Base-by-base conservation (phyloP, 2,888 invertebrate genomes). In the Meganola albula region DNA sequence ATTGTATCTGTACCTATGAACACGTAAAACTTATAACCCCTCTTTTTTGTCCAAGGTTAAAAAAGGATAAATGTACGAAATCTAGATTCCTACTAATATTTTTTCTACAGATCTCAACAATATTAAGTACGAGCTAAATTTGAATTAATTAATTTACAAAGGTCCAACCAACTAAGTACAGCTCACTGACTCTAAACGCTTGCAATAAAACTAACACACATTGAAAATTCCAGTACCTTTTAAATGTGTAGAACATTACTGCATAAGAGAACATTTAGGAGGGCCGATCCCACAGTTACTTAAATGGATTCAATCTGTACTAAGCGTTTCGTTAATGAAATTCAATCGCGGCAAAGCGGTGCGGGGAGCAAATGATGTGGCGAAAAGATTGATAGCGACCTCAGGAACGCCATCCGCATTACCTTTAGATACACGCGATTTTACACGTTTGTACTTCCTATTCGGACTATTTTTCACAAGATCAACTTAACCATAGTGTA, bases 261-360 rank as follows among this genome's bases (percentile, higher is more conserved):
- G 66, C 65, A 65, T 56, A 60, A 58, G 52, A 56, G 52, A 58
- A 60, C 64, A 65, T 65, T 63, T 58, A 58, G 44, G 44, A 59
- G 59, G 62, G 63, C 63, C 68, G 72, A 69, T 70, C 64, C 70
- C 58, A 69, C 68, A 69, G 73, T 77, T 77, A 78, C 69, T 82
- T 77, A 77, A 84, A 84, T 83, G 72, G 82, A 80, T 83, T 76
- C 83, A 84, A 84, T 84, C 78, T 75, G 75, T 71, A 76, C 83
- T 84, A 84, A 84, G 83, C 84, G 84, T 74, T 83, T 65, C 75
- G 75, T 80, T 85, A 85, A 84, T 84, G 84, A 83, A 84, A 84
- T 83, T 83, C 84, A 84, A 85, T 84, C 79, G 79, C 58, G 65
- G 70, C 59, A 62, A 53, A 51, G 64, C 64, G 61, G 63, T 58